Evolutionary conservation across 2,888 invertebrate genomes (phyloP), one percentile per base, ranked within the genome.

Genomic region (Artemia sinica): DNA sequence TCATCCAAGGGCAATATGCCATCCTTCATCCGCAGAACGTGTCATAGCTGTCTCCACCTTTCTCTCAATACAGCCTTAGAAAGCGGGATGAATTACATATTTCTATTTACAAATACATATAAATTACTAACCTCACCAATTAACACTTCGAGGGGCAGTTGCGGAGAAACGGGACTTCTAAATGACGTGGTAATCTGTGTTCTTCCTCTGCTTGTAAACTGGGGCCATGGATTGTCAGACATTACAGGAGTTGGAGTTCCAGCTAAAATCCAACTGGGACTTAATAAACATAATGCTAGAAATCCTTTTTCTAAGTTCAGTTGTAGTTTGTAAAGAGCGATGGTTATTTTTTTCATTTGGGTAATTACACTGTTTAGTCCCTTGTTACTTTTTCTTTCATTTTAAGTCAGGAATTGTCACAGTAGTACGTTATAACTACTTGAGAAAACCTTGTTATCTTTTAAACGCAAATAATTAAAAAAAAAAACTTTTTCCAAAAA

Each of bases 141-240:
- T 1, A 58, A 18, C 1, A 58, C 63, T 28, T 58, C 63, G 8
- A 58, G 28, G 11, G 63, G 63, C 9, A 28, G 63, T 58, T 18
- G 63, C 8, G 63, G 63, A 58, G 63, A 58, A 8, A 58, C 63
- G 8, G 63, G 63, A 58, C 63, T 58, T 58, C 63, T 58, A 58
- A 58, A 58, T 28, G 63, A 18, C 1, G 63, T 18, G 14, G 63
- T 58, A 58, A 58, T 58, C 14, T 18, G 63, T 18, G 63, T 58
- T 8, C 63, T n/a, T 18, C 63, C 63, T 28, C 28, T 58, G 63
- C 11, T 58, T 58, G 28, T 8, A 28, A 58, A 58, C n/a, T 58
- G 63, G 14, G 63, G 63, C 63, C 63, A 58, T 10, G 63, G 63
- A 28, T n/a, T 58, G 14, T 58, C 63, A 58, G 63, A 28, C 63